Evolutionary conservation across 2,797 vertebrate species (phyloP), one percentile per base, ranked within the genome.

Genomic region (Lepus oiostolus): DNA sequence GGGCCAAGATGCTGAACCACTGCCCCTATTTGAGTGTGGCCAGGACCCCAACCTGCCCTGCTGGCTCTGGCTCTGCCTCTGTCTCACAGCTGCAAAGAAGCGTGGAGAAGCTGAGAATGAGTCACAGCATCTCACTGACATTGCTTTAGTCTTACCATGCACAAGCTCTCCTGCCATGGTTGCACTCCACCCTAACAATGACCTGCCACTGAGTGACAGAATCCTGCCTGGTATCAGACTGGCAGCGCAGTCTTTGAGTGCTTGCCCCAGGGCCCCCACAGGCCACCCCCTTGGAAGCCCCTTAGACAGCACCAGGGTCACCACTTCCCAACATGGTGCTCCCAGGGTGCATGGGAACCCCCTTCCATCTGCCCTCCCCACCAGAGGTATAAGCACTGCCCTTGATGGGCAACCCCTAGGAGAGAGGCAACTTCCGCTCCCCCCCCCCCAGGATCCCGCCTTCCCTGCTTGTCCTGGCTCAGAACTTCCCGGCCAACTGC

Each of bases 181-280:
- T 72, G 71, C 71, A 86, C 22, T 88, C 72, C 32, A 81, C 83
- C 8, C 72, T 60, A 88, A 72, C n/a, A 75, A 79, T 32, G 72
- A 70, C n/a, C 85, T 28, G 75, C 22, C 16, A 71, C 58, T 26
- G 32, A 63, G 17, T 58, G 16, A 92, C 68, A 21, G 35, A 74
- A 63, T 38, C 68, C 7, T 47, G 42, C 52, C 24, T 60, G 24
- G 35, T 79, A 19, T 42, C 5, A 60, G 32, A 65, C 30, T 50
- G 42, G 42, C 42, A 70, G 82, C 32, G 62, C 35, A 87, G 30
- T 52, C 68, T 65, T 21, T 52, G 79, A 79, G 77, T 47, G 21
- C 22, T 86, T 74, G 38, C 7, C 35, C 54, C 68, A 70, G n/a
- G 30, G 81, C 91, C 24, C 68, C 13, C 47, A 60, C 0, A 38